Conservation (phyloP, 2,797 vertebrate genomes). For the Lithobates sylvaticus region DNA sequence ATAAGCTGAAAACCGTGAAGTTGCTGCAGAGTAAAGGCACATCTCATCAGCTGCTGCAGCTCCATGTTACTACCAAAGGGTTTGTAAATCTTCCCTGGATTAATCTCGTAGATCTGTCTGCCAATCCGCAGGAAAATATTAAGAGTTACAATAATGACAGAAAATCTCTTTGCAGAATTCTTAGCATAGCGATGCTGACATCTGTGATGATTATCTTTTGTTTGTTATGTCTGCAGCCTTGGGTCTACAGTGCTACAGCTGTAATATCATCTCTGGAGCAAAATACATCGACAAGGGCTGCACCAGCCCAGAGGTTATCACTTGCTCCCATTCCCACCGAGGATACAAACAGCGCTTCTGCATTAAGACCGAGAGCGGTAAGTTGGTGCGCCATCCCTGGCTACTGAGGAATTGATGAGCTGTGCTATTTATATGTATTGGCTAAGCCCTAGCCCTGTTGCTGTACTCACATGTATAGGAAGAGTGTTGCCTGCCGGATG, state of each 20-base stretch:
- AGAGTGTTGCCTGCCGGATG: not conserved
- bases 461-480: too few relatives aligned
- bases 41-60: too few relatives aligned
- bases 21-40: too few relatives aligned
- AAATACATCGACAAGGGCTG: conserved; percentile 88
- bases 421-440: too few relatives aligned
- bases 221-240: conserved; percentile 70
- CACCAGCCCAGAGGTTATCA: conserved; percentile 88
- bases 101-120: not conserved
- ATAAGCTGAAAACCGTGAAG: too few relatives aligned
- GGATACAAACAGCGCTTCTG: conserved; percentile 77
- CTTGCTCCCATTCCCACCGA: conserved; percentile 79
- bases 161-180: not conserved
- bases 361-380: conserved; percentile 75
- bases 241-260: conserved; percentile 90
- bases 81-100: not conserved
- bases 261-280: conserved; percentile 88
- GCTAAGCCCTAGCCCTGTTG: not conserved
- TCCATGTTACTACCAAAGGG: too few relatives aligned
- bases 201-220: not conserved
- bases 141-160: not conserved
- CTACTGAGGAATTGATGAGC: not conserved
- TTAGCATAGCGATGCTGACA: not conserved
- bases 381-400: conserved; percentile 32
- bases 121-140: not conserved